phyloP scores from a whole-genome alignment of 1,140 invertebrate species.

The Tetragonula clypearis region DNA sequence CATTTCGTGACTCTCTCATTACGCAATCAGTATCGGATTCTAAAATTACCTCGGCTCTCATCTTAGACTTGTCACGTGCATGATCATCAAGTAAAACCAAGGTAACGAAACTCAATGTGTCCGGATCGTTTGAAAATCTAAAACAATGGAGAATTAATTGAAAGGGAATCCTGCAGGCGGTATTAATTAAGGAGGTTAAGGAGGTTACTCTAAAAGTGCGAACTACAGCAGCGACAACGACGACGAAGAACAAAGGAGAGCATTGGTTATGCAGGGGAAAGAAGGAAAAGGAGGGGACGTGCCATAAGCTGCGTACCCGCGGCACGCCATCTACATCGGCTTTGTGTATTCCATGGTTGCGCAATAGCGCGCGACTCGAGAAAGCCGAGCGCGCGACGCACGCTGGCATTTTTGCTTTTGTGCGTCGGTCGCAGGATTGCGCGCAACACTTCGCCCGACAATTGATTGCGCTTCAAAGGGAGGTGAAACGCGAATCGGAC shows the following conservation, averaged over 20 bases:
- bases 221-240: conserved; percentile 10
- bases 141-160: background rate
- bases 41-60: background rate
- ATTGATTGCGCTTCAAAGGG: conserved; percentile 50
- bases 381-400: conserved; percentile 35
- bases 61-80: background rate
- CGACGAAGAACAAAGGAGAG: conserved; percentile 53
- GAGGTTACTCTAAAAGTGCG: conserved; percentile 13
- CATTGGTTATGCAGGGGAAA: conserved; percentile 19
- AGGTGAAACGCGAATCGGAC: conserved; percentile 38
- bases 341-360: conserved; percentile 57
- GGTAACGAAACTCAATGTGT: background rate
- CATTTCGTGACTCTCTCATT: background rate
- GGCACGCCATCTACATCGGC: conserved; percentile 61
- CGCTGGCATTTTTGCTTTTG: conserved; percentile 51
- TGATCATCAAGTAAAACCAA: background rate
- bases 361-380: conserved; percentile 61
- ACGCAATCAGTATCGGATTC: background rate
- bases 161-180: background rate
- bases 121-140: background rate
- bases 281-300: conserved; percentile 25
- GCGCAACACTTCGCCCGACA: conserved; percentile 35
- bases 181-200: conserved; percentile 12
- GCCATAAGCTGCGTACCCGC: conserved; percentile 40
- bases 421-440: conserved; percentile 37